Percentiles rank a stretch among this genome's conserved stretches.
Evolutionary conservation across 2,888 invertebrate genomes (phyloP).

Genomic region (Ditula angustiorana): DNA sequence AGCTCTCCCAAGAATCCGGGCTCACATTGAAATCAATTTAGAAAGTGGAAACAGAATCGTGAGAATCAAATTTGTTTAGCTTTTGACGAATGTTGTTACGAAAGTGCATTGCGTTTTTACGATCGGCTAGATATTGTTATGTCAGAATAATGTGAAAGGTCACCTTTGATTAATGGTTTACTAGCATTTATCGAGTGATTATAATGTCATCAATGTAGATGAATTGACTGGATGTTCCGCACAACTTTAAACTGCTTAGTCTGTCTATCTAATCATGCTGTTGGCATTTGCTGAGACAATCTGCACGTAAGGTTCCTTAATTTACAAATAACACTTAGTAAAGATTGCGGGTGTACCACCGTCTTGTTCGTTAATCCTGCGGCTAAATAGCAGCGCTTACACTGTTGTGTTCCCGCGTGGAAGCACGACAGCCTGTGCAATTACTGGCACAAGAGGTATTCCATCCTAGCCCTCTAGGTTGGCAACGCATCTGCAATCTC

Average conservation of each 20-base stretch:
- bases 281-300: neutral
- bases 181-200: slow-evolving; percentile 20
- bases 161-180: slow-evolving; percentile 47
- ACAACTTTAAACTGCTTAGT: neutral
- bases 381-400: no score
- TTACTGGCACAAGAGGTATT: no score
- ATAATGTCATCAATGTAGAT: slow-evolving; percentile 21
- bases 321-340: no score
- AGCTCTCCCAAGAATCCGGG: neutral
- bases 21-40: slow-evolving; percentile 34
- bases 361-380: no score
- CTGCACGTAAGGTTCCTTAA: no score
- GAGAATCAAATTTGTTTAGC: slow-evolving; percentile 31
- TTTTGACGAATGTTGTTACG: slow-evolving; percentile 34
- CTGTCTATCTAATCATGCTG: neutral
- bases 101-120: slow-evolving; percentile 30
- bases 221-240: slow-evolving; percentile 1
- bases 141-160: slow-evolving; percentile 48
- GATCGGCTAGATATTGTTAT: slow-evolving; percentile 39
- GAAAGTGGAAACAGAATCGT: slow-evolving; percentile 35
- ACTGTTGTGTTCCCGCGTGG: no score
- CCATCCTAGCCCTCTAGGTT: no score
- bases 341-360: neutral
- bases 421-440: no score
- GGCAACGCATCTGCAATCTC: no score